A percentile compares a stretch with the other conserved stretches of the same genome.
These are phyloP conservation scores for Microchrysa polita DNA, from an alignment of 2,888 invertebrate genomes.

Conservation along the genomic window DNA sequence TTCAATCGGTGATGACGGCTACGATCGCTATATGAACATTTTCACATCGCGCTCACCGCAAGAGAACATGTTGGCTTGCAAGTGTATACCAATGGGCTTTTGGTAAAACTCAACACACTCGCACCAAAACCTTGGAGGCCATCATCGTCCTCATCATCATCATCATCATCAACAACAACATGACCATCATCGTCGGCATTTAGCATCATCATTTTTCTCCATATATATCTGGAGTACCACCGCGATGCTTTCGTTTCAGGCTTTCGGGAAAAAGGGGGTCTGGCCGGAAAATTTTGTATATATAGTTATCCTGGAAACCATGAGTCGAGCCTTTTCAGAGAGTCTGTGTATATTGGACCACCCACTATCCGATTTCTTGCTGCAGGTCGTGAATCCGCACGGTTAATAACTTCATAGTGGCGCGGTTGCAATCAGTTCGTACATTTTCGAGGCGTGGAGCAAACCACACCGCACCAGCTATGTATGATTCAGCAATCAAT, in stretches of 20 bases:
- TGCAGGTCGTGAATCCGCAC: conserved; percentile 23
- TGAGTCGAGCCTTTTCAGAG: too few species aligned
- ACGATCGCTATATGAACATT: conserved; percentile 11
- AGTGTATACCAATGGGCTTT: conserved; percentile 4
- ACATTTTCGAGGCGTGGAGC: conserved; percentile 38
- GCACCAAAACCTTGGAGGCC: conserved; percentile 20
- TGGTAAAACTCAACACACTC: not conserved
- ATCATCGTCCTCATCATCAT: conserved; percentile 19
- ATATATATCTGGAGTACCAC: not conserved
- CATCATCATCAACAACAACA: conserved; percentile 22
- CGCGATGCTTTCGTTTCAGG: not conserved
- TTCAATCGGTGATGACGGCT: conserved; percentile 31
- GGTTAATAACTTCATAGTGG: conserved; percentile 44
- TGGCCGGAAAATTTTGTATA: not conserved
- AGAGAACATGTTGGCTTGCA: conserved; percentile 15
- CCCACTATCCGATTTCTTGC: conserved; percentile 30
- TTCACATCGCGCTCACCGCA: conserved; percentile 33
- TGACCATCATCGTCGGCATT: conserved; percentile 34
- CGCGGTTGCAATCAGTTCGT: conserved; percentile 36
- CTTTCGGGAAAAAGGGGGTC: not conserved
- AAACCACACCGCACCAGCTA: conserved; percentile 25
- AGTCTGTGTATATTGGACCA: conserved; percentile 20
- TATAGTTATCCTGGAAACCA: not conserved
- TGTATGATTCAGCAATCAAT: not conserved
- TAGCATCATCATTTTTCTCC: conserved; percentile 24